Evolutionary conservation across 1,140 invertebrate species (phyloP).

Genomic region (Drosophila leontia): DNA sequence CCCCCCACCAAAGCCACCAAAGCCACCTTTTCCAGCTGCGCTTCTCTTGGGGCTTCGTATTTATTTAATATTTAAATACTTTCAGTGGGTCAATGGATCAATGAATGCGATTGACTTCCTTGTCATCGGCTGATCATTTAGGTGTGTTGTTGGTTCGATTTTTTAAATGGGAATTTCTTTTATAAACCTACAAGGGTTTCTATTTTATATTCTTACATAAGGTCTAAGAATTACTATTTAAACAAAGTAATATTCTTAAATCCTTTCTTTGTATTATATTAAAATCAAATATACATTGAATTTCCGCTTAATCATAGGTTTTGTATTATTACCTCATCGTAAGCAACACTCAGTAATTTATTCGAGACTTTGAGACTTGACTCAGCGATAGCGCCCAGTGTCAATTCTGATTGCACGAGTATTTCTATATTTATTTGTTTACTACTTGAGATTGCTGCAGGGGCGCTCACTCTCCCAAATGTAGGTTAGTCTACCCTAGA

Average conservation of each 20-base stretch:
- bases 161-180: too few relatives aligned
- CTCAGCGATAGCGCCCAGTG: constrained; percentile 22
- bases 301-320: not conserved
- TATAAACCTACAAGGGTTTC: too few relatives aligned
- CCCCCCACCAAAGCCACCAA: not conserved
- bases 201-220: too few relatives aligned
- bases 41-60: not conserved
- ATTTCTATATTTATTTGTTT: constrained; percentile 18
- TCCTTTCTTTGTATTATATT: not conserved
- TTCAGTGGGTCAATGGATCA: constrained; percentile 38
- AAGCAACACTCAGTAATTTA: not conserved
- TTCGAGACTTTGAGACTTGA: constrained; percentile 35
- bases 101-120: not conserved
- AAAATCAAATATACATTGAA: not conserved
- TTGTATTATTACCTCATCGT: constrained; percentile 6
- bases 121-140: not conserved
- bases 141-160: too few relatives aligned
- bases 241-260: too few relatives aligned
- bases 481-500: not conserved
- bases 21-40: not conserved
- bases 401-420: constrained; percentile 1
- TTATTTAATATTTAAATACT: constrained; percentile 25
- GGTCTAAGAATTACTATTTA: too few relatives aligned
- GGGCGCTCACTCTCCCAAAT: not conserved
- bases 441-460: constrained; percentile 6